Evolutionary conservation across 2,113 vertebrate genomes (phyloP).

Genomic region (Oncorhynchus gorbuscha): DNA sequence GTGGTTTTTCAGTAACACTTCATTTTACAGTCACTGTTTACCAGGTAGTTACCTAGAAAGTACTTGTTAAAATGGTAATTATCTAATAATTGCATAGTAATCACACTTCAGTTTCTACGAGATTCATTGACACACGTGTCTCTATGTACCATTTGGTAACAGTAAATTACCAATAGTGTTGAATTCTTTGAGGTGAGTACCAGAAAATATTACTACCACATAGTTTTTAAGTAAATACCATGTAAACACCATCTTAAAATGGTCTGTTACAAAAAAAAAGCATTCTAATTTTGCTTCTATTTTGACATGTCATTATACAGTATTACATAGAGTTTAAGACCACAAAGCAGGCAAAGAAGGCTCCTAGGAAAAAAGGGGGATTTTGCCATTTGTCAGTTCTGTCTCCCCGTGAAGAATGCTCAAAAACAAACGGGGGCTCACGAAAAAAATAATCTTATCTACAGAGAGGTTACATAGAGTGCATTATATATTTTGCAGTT

Average conservation of each 20-base stretch:
- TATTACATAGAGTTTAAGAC: conserved; percentile 24
- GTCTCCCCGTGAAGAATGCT: conserved; percentile 12
- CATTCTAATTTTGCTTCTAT: conserved; percentile 4
- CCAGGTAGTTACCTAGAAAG: no score
- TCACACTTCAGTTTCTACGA: no score
- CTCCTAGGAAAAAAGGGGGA: conserved; percentile 13
- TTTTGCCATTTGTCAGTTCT: conserved; percentile 55
- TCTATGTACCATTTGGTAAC: no score
- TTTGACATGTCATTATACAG: conserved; percentile 35
- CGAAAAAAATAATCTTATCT: conserved; percentile 17
- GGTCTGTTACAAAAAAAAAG: neutral
- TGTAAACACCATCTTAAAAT: neutral
- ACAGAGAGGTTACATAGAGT: conserved; percentile 27
- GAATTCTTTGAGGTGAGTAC: no score
- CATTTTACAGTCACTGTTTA: no score
- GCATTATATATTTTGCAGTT: conserved; percentile 56
- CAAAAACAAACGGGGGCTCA: conserved; percentile 11
- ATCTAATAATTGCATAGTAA: no score
- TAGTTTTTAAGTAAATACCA: no score
- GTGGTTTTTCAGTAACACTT: conserved; percentile 13
- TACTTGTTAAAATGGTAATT: no score
- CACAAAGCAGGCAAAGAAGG: conserved; percentile 59
- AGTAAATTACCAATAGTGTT: no score
- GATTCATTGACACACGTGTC: no score
- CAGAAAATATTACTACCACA: no score